Evolutionary conservation across 2,113 vertebrate genomes (phyloP), one percentile per base, ranked within the genome.

Genomic region (Micronycteris hirsuta): DNA sequence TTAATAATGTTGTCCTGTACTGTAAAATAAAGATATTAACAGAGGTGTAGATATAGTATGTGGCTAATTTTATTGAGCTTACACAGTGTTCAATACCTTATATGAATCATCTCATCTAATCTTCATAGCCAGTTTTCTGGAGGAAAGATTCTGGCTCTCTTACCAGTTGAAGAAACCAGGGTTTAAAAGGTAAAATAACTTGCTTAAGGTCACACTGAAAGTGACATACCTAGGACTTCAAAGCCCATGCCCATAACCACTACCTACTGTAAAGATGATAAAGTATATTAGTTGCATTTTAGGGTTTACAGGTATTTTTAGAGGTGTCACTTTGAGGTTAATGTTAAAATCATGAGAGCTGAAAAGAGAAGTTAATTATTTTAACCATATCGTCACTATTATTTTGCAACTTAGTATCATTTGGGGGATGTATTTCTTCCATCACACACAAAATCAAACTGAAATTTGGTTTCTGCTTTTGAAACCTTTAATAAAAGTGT

Each of bases 391-490:
- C 33, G 7, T 26, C 16, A 11, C 52, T 95, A 19, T 90, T 63
- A 49, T 94, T 36, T 68, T 91, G 9, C 31, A 74, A 38, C 68
- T 85, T 45, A 83, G 17, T 82, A 19, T 94, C 43, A 8, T 80
- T 43, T 88, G 54, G 43, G 14, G 54, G 28, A 16, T 63, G 11
- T 95, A 22, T 22, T 68, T 17, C 28, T 49, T 89, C 41, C 15
- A 36, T 81, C 61, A 96, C 28, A 93, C 54, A 93, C 36, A 96
- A 89, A 88, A 36, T 74, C 65, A 87, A 28, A 89, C 19, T 19
- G 49, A 93, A 84, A 80, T 92, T 87, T 94, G 68, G n/a, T 91
- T 97, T 95, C 49, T 33, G 13, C 20, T 87, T 89, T 80, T 90
- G 45, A 96, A 94, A 83, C 33, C 61, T 92, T 94, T 58, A 11